Conservation (phyloP, 2,797 vertebrate species). For the Leuciscus waleckii region DNA sequence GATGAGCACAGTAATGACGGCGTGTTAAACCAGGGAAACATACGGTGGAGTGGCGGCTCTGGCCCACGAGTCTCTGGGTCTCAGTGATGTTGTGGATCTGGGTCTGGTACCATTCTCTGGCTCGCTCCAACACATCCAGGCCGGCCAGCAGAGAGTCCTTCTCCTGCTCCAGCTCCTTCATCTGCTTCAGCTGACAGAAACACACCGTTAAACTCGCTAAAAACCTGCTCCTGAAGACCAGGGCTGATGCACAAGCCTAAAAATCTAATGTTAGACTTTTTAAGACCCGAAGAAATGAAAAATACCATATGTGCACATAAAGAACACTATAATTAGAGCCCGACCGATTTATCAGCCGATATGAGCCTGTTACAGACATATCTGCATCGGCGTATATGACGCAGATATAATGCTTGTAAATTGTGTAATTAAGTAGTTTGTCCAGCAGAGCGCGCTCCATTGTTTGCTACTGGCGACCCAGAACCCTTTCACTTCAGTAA, state of each 20-base stretch:
- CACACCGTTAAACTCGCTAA: neutral
- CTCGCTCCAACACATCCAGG: slow-evolving; percentile 87
- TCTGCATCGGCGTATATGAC: too few species aligned
- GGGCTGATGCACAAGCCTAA: fast-evolving
- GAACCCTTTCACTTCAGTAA: too few species aligned
- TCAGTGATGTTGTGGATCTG: slow-evolving; percentile 90
- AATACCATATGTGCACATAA: neutral
- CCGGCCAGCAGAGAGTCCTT: slow-evolving; percentile 91
- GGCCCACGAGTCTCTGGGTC: slow-evolving; percentile 85
- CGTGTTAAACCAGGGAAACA: slow-evolving; percentile 12
- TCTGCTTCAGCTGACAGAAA: slow-evolving; percentile 86
- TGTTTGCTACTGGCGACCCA: too few species aligned
- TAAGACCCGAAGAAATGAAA: neutral
- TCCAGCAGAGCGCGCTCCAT: too few species aligned
- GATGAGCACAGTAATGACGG: neutral
- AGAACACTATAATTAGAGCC: too few species aligned
- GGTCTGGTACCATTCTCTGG: slow-evolving; percentile 90
- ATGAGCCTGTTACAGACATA: too few species aligned
- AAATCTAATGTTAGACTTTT: too few species aligned
- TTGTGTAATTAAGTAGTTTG: too few species aligned
- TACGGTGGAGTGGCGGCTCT: slow-evolving; percentile 76
- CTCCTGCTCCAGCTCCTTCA: slow-evolving; percentile 95
- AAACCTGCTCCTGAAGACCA: too few species aligned
- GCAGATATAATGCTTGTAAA: too few species aligned
- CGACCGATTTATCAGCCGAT: too few species aligned